A percentile compares a stretch with the other conserved stretches of the same genome.
phyloP scores from a whole-genome alignment of 2,113 vertebrate species.

The Protomyctophum bolini region DNA sequence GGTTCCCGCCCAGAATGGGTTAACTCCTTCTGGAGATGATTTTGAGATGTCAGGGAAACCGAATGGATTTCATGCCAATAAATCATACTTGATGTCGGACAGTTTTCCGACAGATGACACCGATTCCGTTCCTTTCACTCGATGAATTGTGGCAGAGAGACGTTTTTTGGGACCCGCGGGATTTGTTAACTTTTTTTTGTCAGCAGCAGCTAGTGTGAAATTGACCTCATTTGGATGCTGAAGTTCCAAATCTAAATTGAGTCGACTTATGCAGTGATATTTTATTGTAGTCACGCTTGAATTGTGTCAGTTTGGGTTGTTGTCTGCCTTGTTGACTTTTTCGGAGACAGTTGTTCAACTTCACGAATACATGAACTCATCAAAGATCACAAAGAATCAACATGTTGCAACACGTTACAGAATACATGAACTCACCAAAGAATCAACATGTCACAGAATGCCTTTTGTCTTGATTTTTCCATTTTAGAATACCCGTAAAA shows the following conservation, averaged over 20 bases:
- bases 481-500: neutral
- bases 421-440: neutral
- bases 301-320: neutral
- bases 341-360: neutral
- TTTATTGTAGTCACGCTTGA: neutral
- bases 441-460: too few relatives aligned
- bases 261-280: neutral
- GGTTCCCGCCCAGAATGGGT: too few relatives aligned
- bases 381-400: too few relatives aligned
- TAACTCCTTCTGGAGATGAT: neutral
- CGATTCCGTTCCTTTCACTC: neutral
- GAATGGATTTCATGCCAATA: neutral
- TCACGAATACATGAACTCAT: neutral
- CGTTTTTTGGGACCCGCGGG: neutral
- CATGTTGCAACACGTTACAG: too few relatives aligned
- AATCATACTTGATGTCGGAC: constrained; percentile 7
- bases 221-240: neutral
- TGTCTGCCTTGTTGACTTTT: neutral
- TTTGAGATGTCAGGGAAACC: constrained; percentile 32
- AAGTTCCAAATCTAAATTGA: neutral
- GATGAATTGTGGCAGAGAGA: neutral
- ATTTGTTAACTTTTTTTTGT: neutral
- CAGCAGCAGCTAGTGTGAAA: neutral
- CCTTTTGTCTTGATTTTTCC: too few relatives aligned
- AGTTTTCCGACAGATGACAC: neutral